Evolutionary conservation across 2,113 vertebrate genomes (phyloP), one percentile per base, ranked within the genome.

Genomic region (Bothrops jararaca): DNA sequence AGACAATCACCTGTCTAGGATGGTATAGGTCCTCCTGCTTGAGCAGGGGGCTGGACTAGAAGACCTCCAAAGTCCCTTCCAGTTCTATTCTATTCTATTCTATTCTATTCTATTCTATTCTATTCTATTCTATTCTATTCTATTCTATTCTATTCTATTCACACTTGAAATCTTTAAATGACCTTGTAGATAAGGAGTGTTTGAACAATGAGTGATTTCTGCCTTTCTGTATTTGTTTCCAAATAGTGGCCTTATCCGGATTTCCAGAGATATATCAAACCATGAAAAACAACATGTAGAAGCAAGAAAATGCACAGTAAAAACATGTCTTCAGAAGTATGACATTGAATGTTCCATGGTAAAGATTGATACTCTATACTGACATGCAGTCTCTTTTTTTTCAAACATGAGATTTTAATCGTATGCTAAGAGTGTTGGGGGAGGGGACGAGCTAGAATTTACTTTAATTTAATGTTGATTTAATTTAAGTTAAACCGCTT

Each of bases 251-350:
- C 3, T 4, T 26, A 69, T 69, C 45, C 58, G 58, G 26, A 89
- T 89, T 89, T 89, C 89, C 24, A 89, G 45, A 50, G 89, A 90
- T 69, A 60, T 90, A 90, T 90, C 89, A n/a, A 29, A 90, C 4
- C 4, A 90, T 52, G 89, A 90, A 90, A 90, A 90, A 64, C 15
- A 42, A 64, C 5, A 18, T n/a, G 42, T 90, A 69, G 42, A 9
- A 8, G 20, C 24, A 69, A 90, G 89, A 90, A 69, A 90, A 90
- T 2, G 9, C 58, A n/a, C 3, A 52, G 89, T 90, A 18, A 29
- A 90, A 10, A 52, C 11, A 23, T 50, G 24, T 34, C 58, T 90
- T 50, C 89, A n/a, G 45, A 69, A 90, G 26, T 5, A 52, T 90
- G 5, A 48, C 8, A 10, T 50, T 13, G 50, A 90, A 20, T 34